These are phyloP conservation scores for Heteromormyrus szaboi DNA, from an alignment of 2,797 vertebrate species.

Conservation along the genomic window DNA sequence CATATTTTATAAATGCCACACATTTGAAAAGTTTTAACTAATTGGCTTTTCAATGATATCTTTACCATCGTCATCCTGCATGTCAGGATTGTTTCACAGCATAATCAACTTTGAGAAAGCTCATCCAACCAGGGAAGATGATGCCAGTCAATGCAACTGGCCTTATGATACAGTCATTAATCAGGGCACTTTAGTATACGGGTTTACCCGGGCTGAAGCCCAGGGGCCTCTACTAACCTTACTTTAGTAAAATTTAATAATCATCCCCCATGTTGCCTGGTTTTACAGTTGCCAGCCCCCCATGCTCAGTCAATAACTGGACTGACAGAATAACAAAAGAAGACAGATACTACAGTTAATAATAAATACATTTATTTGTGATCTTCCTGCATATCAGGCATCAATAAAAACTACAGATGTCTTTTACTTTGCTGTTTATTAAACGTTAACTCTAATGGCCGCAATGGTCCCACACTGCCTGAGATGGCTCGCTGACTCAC, in stretches of 20 bases:
- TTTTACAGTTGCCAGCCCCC: not conserved
- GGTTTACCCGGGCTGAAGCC: not conserved
- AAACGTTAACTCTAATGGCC: not conserved
- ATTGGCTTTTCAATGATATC: not conserved
- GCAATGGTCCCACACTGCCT: not conserved
- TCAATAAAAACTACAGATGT: not conserved
- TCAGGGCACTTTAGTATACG: not conserved
- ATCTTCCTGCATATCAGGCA: not conserved
- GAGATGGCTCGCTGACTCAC: not conserved
- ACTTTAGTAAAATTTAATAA: not conserved
- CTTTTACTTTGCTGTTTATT: not conserved
- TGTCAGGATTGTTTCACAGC: not conserved
- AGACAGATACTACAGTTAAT: not conserved
- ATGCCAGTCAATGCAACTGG: not conserved
- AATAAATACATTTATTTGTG: not conserved
- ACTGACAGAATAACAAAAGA: not conserved
- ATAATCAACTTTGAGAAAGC: not conserved
- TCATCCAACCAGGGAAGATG: constrained; percentile 5
- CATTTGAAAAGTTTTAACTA: not conserved
- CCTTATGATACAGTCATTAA: not conserved
- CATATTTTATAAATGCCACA: not conserved
- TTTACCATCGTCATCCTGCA: not conserved
- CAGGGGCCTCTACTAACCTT: not conserved
- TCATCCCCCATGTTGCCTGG: not conserved
- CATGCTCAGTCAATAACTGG: not conserved